Conservation (phyloP, 2,888 invertebrate genomes). For the Steinernema hermaphroditum region DNA sequence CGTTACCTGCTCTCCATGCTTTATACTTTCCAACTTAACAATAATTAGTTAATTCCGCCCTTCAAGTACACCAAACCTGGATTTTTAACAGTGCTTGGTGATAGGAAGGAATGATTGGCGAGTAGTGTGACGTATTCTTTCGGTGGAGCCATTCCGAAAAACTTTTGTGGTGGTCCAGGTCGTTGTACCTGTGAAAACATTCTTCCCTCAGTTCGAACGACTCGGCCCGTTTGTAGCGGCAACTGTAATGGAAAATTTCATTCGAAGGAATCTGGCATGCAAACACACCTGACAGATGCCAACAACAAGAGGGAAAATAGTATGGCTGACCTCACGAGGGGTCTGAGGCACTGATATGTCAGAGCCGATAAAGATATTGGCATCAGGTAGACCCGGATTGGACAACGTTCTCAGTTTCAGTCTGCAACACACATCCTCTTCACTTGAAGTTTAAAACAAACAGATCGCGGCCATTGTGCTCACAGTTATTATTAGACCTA, state of each 20-base stretch:
- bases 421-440: not conserved
- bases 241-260: not conserved
- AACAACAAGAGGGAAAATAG: not conserved
- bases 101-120: constrained; percentile 64
- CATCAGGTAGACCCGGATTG: constrained; percentile 30
- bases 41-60: no score
- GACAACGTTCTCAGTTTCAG: constrained; percentile 6
- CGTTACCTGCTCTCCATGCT: constrained; percentile 63
- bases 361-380: constrained; percentile 31
- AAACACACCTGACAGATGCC: constrained; percentile 4
- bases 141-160: constrained; percentile 63
- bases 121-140: constrained; percentile 64
- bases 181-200: constrained; percentile 57
- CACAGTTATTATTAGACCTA: not conserved
- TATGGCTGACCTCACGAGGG: constrained; percentile 11
- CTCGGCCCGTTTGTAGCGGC: constrained; percentile 32
- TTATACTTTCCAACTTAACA: constrained; percentile 54
- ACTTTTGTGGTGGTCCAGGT: constrained; percentile 55
- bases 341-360: constrained; percentile 28
- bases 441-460: not conserved
- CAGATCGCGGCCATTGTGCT: not conserved
- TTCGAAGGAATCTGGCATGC: not conserved
- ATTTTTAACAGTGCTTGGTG: constrained; percentile 62
- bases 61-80: constrained; percentile 49
- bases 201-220: constrained; percentile 48